phyloP scores from a whole-genome alignment of 2,113 vertebrate species.

The Ardeotis arabs region DNA sequence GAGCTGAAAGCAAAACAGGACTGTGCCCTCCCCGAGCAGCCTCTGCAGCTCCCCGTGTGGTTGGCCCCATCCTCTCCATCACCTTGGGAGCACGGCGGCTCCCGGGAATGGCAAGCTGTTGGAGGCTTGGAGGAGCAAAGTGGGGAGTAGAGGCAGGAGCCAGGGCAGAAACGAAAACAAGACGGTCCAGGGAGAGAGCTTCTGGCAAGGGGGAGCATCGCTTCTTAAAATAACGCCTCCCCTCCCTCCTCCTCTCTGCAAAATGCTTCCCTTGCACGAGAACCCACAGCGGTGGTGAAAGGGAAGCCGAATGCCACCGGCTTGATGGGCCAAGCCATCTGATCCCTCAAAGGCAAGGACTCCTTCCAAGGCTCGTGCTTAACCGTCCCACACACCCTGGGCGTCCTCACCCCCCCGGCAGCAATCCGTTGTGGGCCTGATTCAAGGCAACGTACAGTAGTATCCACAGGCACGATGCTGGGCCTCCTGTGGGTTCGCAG shows the following conservation, averaged over 20 bases:
- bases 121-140: background rate
- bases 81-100: background rate
- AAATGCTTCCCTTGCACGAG: constrained; percentile 25
- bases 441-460: background rate
- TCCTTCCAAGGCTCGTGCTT: constrained; percentile 51
- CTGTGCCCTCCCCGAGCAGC: background rate
- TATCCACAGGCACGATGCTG: constrained; percentile 11
- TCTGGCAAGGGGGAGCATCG: background rate
- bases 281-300: background rate
- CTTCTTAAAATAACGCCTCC: constrained; percentile 31
- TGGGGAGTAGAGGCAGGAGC: background rate
- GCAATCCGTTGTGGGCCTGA: background rate
- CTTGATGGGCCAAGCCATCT: background rate
- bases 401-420: background rate
- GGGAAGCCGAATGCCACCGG: background rate
- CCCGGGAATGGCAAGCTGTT: background rate
- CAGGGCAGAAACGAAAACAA: background rate
- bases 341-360: constrained; percentile 24
- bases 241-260: background rate
- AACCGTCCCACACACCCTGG: background rate
- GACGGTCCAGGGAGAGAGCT: background rate
- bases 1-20: background rate
- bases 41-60: background rate
- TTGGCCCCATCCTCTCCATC: background rate
- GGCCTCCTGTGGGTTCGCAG: constrained; percentile 19